phyloP scores from a whole-genome alignment of 2,888 invertebrate genomes.

The Drosophila longiperda region DNA sequence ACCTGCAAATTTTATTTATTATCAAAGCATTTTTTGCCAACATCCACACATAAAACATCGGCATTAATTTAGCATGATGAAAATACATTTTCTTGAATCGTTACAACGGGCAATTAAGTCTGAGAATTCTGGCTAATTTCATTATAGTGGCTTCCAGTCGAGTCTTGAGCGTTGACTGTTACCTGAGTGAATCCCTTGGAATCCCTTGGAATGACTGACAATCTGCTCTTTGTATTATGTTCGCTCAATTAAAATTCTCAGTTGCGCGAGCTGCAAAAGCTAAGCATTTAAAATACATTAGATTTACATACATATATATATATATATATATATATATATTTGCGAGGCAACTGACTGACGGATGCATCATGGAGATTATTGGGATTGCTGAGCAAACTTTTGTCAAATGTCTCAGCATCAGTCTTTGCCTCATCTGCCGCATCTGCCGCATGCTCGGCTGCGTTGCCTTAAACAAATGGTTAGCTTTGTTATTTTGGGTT shows the following conservation, averaged over 20 bases:
- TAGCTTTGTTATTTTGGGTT: neutral
- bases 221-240: conserved; percentile 44
- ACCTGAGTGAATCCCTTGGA: conserved; percentile 15
- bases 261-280: conserved; percentile 5
- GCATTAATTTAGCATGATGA: neutral
- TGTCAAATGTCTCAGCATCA: conserved; percentile 11
- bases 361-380: conserved; percentile 13
- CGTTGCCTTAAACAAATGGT: conserved; percentile 1
- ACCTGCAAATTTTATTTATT: conserved; percentile 71
- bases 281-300: conserved; percentile 37
- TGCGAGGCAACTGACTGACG: conserved; percentile 7
- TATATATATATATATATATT: conserved; percentile 3
- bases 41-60: conserved; percentile 6
- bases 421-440: neutral
- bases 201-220: neutral
- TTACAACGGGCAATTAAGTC: conserved; percentile 25
- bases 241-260: conserved; percentile 65
- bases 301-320: conserved; percentile 16
- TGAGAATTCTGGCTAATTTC: conserved; percentile 20
- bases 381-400: conserved; percentile 17
- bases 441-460: neutral
- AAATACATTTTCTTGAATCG: neutral
- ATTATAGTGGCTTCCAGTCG: conserved; percentile 24
- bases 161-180: neutral
- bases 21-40: conserved; percentile 32